A percentile compares a stretch with the other conserved stretches of the same genome.
phyloP scores from a whole-genome alignment of 2,797 vertebrate species.

The Meda fulgida region DNA sequence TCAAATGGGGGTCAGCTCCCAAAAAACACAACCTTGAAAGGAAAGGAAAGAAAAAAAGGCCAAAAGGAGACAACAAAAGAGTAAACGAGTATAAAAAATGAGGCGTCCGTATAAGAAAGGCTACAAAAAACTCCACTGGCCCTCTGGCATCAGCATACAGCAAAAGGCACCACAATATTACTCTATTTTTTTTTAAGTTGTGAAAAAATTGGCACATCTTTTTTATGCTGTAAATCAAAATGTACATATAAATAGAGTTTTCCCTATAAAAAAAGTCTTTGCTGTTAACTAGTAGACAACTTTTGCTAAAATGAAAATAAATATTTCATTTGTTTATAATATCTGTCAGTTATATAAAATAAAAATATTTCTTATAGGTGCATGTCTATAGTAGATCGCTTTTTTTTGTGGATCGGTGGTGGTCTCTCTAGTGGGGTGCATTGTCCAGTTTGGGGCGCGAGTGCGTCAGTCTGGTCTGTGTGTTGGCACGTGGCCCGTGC shows the following conservation, averaged over 20 bases:
- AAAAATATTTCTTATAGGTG: constrained; percentile 97
- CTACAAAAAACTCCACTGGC: constrained; percentile 93
- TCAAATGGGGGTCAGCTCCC: constrained; percentile 77
- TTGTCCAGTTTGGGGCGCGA: constrained; percentile 87
- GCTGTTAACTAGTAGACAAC: constrained; percentile 99
- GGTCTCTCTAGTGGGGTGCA: constrained; percentile 82
- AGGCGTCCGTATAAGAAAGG: constrained; percentile 90
- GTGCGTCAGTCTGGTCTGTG: constrained; percentile 86
- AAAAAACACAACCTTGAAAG: constrained; percentile 74
- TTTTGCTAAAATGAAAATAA: constrained; percentile 99
- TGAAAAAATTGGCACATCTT: constrained; percentile 99
- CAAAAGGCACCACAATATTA: constrained; percentile 99
- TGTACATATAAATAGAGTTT: constrained; percentile 99
- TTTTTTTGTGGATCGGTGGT: constrained; percentile 59
- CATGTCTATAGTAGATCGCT: constrained; percentile 84
- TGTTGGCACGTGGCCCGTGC: constrained; percentile 78
- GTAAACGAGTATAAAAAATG: constrained; percentile 85
- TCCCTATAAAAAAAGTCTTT: constrained; percentile 99
- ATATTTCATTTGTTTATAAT: constrained; percentile 99
- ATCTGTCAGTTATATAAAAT: constrained; percentile 99
- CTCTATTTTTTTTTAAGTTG: constrained; percentile 93
- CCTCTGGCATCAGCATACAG: constrained; percentile 95
- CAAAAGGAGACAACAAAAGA: constrained; percentile 74
- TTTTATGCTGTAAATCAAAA: constrained; percentile 99
- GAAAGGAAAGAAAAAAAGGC: constrained; percentile 65